Evolutionary conservation across 2,797 vertebrate genomes (phyloP), one percentile per base, ranked within the genome.

Genomic region (Zenarchopterus dispar): DNA sequence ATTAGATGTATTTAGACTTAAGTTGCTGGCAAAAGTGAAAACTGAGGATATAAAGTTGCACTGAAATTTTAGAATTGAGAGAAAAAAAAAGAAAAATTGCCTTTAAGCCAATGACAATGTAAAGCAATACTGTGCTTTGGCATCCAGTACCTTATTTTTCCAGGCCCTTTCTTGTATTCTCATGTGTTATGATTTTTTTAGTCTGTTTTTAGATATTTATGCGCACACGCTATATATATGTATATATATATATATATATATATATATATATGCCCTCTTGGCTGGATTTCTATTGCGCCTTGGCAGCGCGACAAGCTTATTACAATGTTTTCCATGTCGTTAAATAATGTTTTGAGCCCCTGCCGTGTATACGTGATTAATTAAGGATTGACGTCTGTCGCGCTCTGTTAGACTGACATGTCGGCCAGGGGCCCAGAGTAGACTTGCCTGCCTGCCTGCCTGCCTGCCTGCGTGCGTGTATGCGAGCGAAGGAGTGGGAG

Each of bases 321-420:
- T 90, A 90, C 86, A 90, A 92, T 91, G 89, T 92, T 93, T 93
- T 92, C 88, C 87, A 79, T 92, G 87, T 91, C 79, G 84, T 92
- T 92, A 92, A 92, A 91, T 90, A 89, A 91, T 90, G 87, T 89
- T 92, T 88, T 83, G 85, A 87, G 83, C 85, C 85, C 87, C 87
- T 62, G 75, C 76, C 70, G 87, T 70, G 88, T 89, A 85, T 90
- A 85, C 80, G 89, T 89, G 87, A 92, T 92, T 92, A 91, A 92
- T 91, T 91, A 90, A 92, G 85, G 78, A 85, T 80, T 89, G 88
- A 88, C 80, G 88, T 88, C 89, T 88, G 88, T 84, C 85, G 77
- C 70, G 82, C 78, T 84, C 89, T 75, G 82, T 89, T 88, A 90
- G 85, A 91, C 82, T 88, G 86, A 89, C 87, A 89, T 60, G 73